Percentiles rank a stretch among this genome's conserved stretches.
These are phyloP conservation scores for Spheniscus mendiculus DNA, from an alignment of 2,113 vertebrate genomes.

Conservation along the genomic window DNA sequence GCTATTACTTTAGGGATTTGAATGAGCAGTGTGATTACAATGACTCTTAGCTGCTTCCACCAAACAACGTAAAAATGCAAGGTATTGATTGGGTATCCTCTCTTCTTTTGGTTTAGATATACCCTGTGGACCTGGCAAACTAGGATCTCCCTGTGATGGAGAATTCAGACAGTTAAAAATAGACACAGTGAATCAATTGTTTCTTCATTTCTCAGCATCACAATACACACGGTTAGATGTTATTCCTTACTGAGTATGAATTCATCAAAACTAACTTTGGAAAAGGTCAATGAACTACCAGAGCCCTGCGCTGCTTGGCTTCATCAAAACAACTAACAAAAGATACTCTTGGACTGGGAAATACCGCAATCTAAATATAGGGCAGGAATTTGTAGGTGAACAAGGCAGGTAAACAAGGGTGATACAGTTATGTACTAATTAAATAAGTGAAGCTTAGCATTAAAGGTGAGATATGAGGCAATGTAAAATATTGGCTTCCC, in stretches of 20 bases:
- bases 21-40: not conserved
- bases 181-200: not conserved
- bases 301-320: not conserved
- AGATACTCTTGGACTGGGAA: not conserved
- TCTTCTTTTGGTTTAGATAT: constrained; percentile 66
- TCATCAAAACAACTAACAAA: not conserved
- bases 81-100: constrained; percentile 52
- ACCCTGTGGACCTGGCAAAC: constrained; percentile 70
- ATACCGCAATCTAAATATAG: not conserved
- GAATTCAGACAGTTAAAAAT: not conserved
- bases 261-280: not conserved
- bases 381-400: not conserved
- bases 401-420: not conserved
- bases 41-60: not conserved
- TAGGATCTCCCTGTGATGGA: constrained; percentile 57
- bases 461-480: not conserved
- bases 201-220: not conserved
- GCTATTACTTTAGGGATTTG: not conserved
- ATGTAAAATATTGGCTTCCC: constrained; percentile 61
- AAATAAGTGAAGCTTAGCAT: not conserved
- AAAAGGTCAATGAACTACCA: not conserved
- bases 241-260: not conserved
- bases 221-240: not conserved
- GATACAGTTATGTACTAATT: not conserved
- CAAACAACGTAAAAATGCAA: not conserved